These are phyloP conservation scores for Protonibea diacanthus DNA, from an alignment of 2,797 vertebrate genomes.

Conservation along the genomic window DNA sequence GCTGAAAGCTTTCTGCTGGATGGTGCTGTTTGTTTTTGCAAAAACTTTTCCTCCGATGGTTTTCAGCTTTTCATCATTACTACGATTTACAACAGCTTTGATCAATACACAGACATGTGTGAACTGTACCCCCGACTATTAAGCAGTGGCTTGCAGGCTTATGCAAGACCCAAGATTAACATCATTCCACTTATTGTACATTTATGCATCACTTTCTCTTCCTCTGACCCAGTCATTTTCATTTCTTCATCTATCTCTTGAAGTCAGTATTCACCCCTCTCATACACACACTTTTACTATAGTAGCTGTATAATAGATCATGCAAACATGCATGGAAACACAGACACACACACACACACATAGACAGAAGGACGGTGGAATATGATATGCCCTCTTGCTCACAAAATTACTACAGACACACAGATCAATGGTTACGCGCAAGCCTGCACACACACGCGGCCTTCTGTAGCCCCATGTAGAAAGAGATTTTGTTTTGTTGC, in stretches of 20 bases:
- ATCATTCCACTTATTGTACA: constrained; percentile 6
- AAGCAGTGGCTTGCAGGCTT: constrained; percentile 18
- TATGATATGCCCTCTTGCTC: constrained; percentile 18
- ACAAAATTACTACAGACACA: constrained; percentile 26
- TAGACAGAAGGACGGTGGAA: not conserved
- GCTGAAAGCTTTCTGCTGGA: not conserved
- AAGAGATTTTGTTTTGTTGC: constrained; percentile 53
- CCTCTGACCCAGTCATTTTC: constrained; percentile 7
- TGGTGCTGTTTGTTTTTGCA: constrained; percentile 17
- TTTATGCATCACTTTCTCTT: constrained; percentile 16
- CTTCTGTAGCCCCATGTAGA: constrained; percentile 32
- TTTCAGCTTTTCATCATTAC: constrained; percentile 40
- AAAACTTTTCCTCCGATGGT: not conserved
- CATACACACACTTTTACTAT: not conserved
- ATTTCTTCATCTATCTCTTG: constrained; percentile 24
- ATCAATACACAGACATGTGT: constrained; percentile 11
- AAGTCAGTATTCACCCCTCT: constrained; percentile 23
- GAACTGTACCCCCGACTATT: constrained; percentile 21
- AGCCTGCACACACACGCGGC: not conserved
- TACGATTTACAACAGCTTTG: constrained; percentile 26
- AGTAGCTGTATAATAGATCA: not conserved
- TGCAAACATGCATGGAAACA: not conserved
- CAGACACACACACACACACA: not conserved
- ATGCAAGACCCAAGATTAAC: constrained; percentile 29
- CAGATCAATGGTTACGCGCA: not conserved